Percentiles rank a stretch among this genome's conserved stretches.
Conservation (phyloP, 35 echinoderm and acorn worm genomes). For the Chiridota heheva region DNA sequence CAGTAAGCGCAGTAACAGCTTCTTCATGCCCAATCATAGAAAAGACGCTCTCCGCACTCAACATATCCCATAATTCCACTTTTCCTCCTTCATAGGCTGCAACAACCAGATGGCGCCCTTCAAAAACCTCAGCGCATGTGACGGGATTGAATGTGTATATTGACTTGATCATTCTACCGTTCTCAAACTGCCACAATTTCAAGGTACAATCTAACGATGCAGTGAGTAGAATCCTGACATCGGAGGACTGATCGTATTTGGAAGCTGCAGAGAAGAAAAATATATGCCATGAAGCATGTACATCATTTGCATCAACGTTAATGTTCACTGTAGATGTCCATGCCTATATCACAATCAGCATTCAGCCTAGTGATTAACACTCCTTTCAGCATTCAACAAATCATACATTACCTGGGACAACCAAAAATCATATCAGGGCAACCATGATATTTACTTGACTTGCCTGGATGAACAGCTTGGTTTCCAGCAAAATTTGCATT, state of each 20-base stretch:
- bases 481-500: too few relatives aligned
- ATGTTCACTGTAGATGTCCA: neutral
- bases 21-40: constrained; percentile 68
- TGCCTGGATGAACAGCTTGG: too few relatives aligned
- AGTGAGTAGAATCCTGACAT: constrained; percentile 50
- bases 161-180: constrained; percentile 43
- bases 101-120: constrained; percentile 1
- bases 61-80: constrained; percentile 86
- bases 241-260: constrained; percentile 39
- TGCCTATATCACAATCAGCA: neutral
- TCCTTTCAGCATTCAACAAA: too few relatives aligned
- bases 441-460: too few relatives aligned
- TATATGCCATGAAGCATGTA: neutral
- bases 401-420: too few relatives aligned
- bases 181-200: constrained; percentile 70
- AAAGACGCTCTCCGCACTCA: constrained; percentile 39
- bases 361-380: too few relatives aligned
- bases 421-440: too few relatives aligned
- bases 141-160: constrained; percentile 94
- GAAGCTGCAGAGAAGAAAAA: constrained; percentile 22
- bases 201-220: constrained; percentile 78
- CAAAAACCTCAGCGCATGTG: constrained; percentile 33
- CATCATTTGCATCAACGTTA: neutral
- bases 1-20: constrained; percentile 72
- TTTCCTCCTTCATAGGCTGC: constrained; percentile 73